Evolutionary conservation across 2,113 vertebrate genomes (phyloP).

Genomic region (Rhynchomys soricoides): DNA sequence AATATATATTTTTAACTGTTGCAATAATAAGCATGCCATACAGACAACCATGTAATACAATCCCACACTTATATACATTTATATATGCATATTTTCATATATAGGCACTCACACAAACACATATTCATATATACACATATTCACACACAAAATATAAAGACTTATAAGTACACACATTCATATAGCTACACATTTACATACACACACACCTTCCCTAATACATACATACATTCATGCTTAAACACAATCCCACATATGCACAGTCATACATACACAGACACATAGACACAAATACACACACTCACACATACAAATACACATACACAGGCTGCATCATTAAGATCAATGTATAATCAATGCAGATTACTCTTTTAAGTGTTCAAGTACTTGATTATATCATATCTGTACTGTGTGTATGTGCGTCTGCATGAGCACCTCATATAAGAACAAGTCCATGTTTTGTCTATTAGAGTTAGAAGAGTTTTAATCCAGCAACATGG

Average conservation of each 20-base stretch:
- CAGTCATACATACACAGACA: not conserved
- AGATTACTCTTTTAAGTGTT: not conserved
- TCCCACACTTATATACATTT: not conserved
- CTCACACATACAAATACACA: not conserved
- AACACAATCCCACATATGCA: not conserved
- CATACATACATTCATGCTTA: not conserved
- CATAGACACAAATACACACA: not conserved
- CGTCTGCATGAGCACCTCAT: not conserved
- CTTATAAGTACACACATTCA: accelerated
- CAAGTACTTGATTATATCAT: not conserved
- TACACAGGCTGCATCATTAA: not conserved
- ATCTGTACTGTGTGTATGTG: not conserved
- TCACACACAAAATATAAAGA: no score
- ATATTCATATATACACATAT: not conserved
- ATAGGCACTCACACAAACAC: not conserved
- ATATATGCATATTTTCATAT: not conserved
- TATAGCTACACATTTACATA: accelerated
- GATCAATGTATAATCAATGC: not conserved
- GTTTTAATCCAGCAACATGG: no score
- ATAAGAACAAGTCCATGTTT: not conserved
- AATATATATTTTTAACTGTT: not conserved
- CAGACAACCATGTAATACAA: not conserved
- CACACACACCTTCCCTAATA: not conserved
- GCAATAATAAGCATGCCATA: not conserved
- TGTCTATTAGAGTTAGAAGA: not conserved